phyloP scores from a whole-genome alignment of 2,113 vertebrate genomes.

The Callipepla squamata region DNA sequence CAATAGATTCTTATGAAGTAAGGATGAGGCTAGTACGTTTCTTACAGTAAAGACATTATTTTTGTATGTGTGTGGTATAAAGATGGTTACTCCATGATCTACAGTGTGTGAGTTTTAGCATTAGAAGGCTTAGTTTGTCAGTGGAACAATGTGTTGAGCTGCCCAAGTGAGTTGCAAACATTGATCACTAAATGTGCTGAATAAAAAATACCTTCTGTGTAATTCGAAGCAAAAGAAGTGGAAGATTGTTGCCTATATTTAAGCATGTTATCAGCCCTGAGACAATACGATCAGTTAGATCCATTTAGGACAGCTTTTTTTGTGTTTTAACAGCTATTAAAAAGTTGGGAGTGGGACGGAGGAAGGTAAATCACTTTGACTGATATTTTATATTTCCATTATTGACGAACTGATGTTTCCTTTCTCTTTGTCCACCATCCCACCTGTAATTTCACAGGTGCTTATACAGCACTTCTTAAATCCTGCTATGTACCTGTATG shows the following conservation, averaged over 20 bases:
- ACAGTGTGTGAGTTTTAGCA: not conserved
- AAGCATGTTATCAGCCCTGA: not conserved
- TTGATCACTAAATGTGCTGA: not conserved
- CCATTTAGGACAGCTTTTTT: not conserved
- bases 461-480: not conserved
- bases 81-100: not conserved
- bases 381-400: not conserved
- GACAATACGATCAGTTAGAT: not conserved
- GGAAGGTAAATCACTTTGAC: not conserved
- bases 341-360: not conserved
- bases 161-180: not conserved
- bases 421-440: not conserved
- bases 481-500: not conserved
- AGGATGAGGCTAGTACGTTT: not conserved
- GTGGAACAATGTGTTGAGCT: not conserved
- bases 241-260: not conserved
- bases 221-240: not conserved
- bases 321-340: not conserved
- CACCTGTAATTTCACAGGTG: not conserved
- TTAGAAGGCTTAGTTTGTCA: not conserved
- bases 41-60: not conserved
- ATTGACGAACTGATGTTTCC: not conserved
- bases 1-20: not conserved
- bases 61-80: not conserved
- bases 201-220: not conserved